Evolutionary conservation across 2,113 vertebrate genomes (phyloP).

Genomic region (Nerophis ophidion): DNA sequence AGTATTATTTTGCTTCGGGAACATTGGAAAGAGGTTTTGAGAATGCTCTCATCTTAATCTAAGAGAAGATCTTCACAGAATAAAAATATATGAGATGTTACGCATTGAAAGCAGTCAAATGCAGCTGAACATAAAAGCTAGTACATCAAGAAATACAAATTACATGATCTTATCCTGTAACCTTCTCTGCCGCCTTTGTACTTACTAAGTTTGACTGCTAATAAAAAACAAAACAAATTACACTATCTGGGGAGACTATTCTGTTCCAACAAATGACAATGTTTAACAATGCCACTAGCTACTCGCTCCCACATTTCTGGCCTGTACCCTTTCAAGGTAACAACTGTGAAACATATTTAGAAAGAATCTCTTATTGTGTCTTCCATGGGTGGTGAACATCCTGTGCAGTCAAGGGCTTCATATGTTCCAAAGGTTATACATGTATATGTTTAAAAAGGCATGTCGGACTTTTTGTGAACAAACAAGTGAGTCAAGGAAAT

Average conservation of each 20-base stretch:
- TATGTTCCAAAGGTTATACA: conserved; percentile 44
- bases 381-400: conserved; percentile 9
- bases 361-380: conserved; percentile 1
- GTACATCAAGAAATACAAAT: not conserved
- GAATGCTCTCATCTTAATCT: conserved; percentile 7
- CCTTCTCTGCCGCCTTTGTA: not conserved
- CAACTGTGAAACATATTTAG: conserved; percentile 1
- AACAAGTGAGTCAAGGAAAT: too few relatives aligned
- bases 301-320: not conserved
- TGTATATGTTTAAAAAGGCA: conserved; percentile 38
- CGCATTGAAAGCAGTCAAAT: conserved; percentile 11
- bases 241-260: not conserved
- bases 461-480: conserved; percentile 1
- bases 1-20: not conserved
- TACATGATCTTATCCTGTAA: not conserved
- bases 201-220: not conserved
- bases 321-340: not conserved
- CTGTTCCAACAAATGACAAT: conserved; percentile 3
- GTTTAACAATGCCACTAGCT: conserved; percentile 4
- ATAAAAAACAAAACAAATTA: not conserved
- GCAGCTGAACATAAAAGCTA: not conserved
- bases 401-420: not conserved
- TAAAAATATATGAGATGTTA: conserved; percentile 3
- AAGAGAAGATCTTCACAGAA: not conserved
- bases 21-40: conserved; percentile 1